Conservation (phyloP, 1,140 invertebrate genomes). For the Bactericera cockerelli region DNA sequence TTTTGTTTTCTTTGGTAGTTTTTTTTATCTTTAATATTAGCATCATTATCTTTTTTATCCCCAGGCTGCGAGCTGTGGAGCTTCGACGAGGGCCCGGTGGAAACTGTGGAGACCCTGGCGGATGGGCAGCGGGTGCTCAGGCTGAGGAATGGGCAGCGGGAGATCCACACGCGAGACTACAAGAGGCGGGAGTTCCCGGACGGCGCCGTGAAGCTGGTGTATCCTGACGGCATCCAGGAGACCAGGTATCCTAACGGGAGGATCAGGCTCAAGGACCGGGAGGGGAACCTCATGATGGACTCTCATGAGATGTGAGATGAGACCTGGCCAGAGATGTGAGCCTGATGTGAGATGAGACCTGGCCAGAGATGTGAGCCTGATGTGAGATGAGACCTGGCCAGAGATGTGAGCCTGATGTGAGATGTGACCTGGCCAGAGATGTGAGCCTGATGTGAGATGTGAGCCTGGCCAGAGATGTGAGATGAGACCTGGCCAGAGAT, state of each 20-base stretch:
- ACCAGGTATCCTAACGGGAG: constrained; percentile 78
- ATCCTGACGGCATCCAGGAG: constrained; percentile 72
- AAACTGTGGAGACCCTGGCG: constrained; percentile 40
- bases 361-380: too few relatives aligned
- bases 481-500: too few relatives aligned
- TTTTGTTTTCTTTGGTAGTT: too few relatives aligned
- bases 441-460: too few relatives aligned
- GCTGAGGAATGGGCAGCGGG: constrained; percentile 71
- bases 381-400: too few relatives aligned
- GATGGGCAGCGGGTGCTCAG: constrained; percentile 47
- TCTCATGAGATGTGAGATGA: constrained; percentile 22
- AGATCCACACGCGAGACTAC: constrained; percentile 67
- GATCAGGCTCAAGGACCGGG: constrained; percentile 67
- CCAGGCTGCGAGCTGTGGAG: constrained; percentile 58
- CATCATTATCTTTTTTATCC: too few relatives aligned
- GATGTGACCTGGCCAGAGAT: too few relatives aligned
- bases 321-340: too few relatives aligned
- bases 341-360: too few relatives aligned
- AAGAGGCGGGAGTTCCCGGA: constrained; percentile 84
- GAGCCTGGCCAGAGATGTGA: too few relatives aligned
- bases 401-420: too few relatives aligned
- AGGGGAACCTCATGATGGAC: constrained; percentile 65
- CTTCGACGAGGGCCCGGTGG: constrained; percentile 50
- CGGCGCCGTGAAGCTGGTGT: constrained; percentile 78
- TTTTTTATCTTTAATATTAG: too few relatives aligned